A percentile compares a stretch with the other conserved stretches of the same genome.
phyloP scores from a whole-genome alignment of 1,140 invertebrate species.

The Phenacoccus solenopsis region DNA sequence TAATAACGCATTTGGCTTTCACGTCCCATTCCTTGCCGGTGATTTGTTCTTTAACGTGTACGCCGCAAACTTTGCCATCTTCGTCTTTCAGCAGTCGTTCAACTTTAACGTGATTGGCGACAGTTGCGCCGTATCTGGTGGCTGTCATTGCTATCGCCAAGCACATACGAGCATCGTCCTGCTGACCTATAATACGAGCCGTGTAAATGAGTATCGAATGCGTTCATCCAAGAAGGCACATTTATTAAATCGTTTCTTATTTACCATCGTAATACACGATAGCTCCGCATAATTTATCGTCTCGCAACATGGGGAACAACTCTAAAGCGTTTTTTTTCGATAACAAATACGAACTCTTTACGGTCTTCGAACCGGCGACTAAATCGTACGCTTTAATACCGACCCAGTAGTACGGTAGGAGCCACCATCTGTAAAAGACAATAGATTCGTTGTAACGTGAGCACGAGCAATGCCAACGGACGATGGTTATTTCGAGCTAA shows the following conservation, averaged over 20 bases:
- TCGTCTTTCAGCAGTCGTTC: slow-evolving; percentile 51
- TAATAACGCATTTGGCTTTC: slow-evolving; percentile 88
- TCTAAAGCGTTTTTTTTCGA: slow-evolving; percentile 88
- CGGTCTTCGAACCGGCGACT: slow-evolving; percentile 86
- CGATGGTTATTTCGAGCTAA: no score
- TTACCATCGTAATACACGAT: slow-evolving; percentile 98
- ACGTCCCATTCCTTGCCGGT: slow-evolving; percentile 83
- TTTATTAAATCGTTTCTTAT: no score
- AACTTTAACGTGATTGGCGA: slow-evolving; percentile 86
- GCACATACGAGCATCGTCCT: slow-evolving; percentile 98
- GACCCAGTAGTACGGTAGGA: slow-evolving; percentile 96
- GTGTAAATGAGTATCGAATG: neutral
- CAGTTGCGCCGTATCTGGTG: slow-evolving; percentile 83
- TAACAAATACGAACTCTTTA: slow-evolving; percentile 91
- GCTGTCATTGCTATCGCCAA: slow-evolving; percentile 89
- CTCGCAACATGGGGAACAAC: slow-evolving; percentile 92
- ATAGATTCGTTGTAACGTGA: no score
- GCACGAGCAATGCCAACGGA: no score
- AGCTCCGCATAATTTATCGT: slow-evolving; percentile 85
- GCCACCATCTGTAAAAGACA: slow-evolving; percentile 72
- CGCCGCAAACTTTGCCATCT: slow-evolving; percentile 57
- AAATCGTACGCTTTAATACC: slow-evolving; percentile 98
- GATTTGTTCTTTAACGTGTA: slow-evolving; percentile 59
- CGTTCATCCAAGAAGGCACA: no score
- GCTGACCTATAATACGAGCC: slow-evolving; percentile 56